Percentiles rank a stretch among this genome's conserved stretches.
Conservation (phyloP, 1,140 invertebrate species). For the Chrysopa pallens region DNA sequence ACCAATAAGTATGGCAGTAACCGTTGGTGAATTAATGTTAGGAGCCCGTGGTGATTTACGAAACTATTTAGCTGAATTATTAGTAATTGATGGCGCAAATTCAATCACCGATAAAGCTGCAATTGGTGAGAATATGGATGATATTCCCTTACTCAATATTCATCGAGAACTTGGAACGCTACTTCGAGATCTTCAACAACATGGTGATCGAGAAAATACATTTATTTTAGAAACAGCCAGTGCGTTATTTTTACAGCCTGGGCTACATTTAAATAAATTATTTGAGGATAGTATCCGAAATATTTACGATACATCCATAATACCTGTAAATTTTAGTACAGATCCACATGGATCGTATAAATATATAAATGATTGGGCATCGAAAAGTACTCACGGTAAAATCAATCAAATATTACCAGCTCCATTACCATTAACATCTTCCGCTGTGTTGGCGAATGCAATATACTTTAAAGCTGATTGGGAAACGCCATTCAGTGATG, state of each 20-base stretch:
- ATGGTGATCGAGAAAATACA: neutral
- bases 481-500: conserved; percentile 38
- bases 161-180: conserved; percentile 9
- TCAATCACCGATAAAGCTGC: conserved; percentile 5
- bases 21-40: conserved; percentile 39
- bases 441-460: conserved; percentile 44
- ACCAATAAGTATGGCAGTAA: conserved; percentile 41
- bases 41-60: conserved; percentile 35
- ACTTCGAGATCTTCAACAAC: conserved; percentile 5
- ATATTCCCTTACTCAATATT: conserved; percentile 2
- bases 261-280: conserved; percentile 21
- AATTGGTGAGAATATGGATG: conserved; percentile 5
- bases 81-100: conserved; percentile 29
- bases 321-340: conserved; percentile 27
- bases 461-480: conserved; percentile 59
- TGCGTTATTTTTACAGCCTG: conserved; percentile 29
- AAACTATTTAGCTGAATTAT: conserved; percentile 31
- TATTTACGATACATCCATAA: conserved; percentile 22
- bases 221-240: conserved; percentile 27
- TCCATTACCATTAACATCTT: conserved; percentile 19
- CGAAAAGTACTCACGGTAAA: conserved; percentile 31
- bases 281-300: conserved; percentile 23
- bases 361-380: conserved; percentile 43
- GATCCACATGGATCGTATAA: conserved; percentile 15
- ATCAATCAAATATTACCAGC: conserved; percentile 28